phyloP scores from a whole-genome alignment of 1,140 invertebrate species.

The Gerris buenoi region DNA sequence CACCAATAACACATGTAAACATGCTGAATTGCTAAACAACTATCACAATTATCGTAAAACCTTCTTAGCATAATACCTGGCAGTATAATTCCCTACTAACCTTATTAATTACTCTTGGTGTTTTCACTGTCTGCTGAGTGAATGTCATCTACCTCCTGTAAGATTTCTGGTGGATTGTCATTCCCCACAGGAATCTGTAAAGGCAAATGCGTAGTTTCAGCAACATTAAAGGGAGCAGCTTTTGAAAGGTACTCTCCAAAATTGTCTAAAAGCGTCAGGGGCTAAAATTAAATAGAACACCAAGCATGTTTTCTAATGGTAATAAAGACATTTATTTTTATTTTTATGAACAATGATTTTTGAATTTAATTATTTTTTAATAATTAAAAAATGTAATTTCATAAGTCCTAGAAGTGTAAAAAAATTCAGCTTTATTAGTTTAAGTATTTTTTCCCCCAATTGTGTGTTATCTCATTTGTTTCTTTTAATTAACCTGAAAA shows the following conservation, averaged over 20 bases:
- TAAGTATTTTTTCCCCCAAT: too few species aligned
- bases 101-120: background rate
- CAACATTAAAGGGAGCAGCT: background rate
- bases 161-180: background rate
- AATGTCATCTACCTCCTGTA: background rate
- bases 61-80: background rate
- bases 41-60: background rate
- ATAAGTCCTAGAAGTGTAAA: too few species aligned
- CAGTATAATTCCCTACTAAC: background rate
- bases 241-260: background rate
- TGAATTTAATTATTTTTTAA: too few species aligned
- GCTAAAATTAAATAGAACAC: too few species aligned
- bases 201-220: background rate
- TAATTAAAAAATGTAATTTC: too few species aligned
- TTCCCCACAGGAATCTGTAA: background rate
- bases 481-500: too few species aligned
- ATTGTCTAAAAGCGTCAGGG: background rate
- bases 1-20: background rate
- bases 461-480: too few species aligned
- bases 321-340: too few species aligned
- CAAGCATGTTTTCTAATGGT: too few species aligned
- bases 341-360: too few species aligned
- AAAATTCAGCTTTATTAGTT: too few species aligned
- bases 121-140: background rate
- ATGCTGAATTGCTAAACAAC: background rate